phyloP scores from a whole-genome alignment of 2,888 invertebrate genomes.

The Calameuta pallipes region DNA sequence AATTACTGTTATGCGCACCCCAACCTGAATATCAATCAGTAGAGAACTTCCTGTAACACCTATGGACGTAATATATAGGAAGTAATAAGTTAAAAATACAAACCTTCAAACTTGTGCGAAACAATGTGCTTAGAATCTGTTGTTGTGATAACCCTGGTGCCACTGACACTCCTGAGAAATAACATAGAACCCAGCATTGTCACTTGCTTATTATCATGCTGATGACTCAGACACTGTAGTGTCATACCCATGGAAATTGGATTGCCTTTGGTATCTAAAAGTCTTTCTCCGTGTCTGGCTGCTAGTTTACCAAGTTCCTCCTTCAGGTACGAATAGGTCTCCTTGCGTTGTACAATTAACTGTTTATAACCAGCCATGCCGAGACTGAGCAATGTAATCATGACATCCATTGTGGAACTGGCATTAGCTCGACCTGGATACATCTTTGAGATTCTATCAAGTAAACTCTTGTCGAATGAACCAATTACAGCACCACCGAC shows the following conservation, averaged over 20 bases:
- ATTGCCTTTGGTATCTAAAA: slow-evolving; percentile 74
- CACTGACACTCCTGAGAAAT: slow-evolving; percentile 79
- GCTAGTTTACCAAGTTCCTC: slow-evolving; percentile 71
- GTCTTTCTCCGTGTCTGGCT: slow-evolving; percentile 69
- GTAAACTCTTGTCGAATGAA: slow-evolving; percentile 73
- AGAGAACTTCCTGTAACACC: slow-evolving; percentile 6
- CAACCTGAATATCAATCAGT: slow-evolving; percentile 69
- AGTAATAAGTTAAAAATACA: slow-evolving; percentile 21
- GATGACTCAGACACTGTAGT: slow-evolving; percentile 56
- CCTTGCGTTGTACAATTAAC: slow-evolving; percentile 72
- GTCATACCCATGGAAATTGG: slow-evolving; percentile 77
- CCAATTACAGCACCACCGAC: slow-evolving; percentile 85
- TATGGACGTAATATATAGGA: background rate
- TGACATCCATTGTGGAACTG: slow-evolving; percentile 78
- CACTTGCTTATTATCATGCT: slow-evolving; percentile 65
- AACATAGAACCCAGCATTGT: slow-evolving; percentile 79
- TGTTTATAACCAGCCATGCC: slow-evolving; percentile 75
- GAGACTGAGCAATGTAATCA: slow-evolving; percentile 80
- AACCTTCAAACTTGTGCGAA: slow-evolving; percentile 71
- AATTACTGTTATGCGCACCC: slow-evolving; percentile 75
- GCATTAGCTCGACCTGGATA: slow-evolving; percentile 81
- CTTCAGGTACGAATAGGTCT: slow-evolving; percentile 73
- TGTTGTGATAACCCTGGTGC: slow-evolving; percentile 74
- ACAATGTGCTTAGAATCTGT: slow-evolving; percentile 70
- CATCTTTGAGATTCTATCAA: slow-evolving; percentile 75